Conservation (phyloP, 2,797 vertebrate genomes). For the Chelon labrosus region DNA sequence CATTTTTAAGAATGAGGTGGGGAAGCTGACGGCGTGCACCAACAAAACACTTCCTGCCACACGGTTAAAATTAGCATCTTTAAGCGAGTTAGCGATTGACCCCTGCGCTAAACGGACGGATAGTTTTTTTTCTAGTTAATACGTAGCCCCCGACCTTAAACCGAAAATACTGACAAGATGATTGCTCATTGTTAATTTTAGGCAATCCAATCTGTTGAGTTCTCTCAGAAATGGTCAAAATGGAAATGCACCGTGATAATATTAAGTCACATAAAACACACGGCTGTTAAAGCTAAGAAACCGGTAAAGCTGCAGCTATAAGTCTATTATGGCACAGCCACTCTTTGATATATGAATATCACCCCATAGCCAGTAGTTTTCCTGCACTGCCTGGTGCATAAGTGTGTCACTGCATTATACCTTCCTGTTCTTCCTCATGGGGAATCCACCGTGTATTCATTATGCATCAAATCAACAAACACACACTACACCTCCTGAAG, state of each 20-base stretch:
- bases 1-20: conserved; percentile 26
- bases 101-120: conserved; percentile 13
- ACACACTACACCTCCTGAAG: conserved; percentile 21
- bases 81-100: conserved; percentile 29
- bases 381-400: conserved; percentile 26
- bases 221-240: not conserved
- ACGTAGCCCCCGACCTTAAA: conserved; percentile 29
- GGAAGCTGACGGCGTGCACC: conserved; percentile 34
- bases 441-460: conserved; percentile 41
- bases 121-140: conserved; percentile 20
- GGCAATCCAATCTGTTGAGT: not conserved
- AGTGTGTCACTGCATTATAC: conserved; percentile 35
- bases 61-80: conserved; percentile 46
- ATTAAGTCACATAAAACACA: not conserved
- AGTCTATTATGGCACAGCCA: not conserved
- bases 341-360: conserved; percentile 15
- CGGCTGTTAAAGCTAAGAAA: not conserved
- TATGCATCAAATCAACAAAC: conserved; percentile 50
- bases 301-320: not conserved
- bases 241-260: conserved; percentile 9
- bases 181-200: conserved; percentile 23
- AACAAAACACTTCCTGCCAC: conserved; percentile 33
- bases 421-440: conserved; percentile 30
- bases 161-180: not conserved
- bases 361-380: conserved; percentile 8